These are phyloP conservation scores for Cydia strobilella DNA, from an alignment of 1,140 invertebrate species.

Conservation along the genomic window DNA sequence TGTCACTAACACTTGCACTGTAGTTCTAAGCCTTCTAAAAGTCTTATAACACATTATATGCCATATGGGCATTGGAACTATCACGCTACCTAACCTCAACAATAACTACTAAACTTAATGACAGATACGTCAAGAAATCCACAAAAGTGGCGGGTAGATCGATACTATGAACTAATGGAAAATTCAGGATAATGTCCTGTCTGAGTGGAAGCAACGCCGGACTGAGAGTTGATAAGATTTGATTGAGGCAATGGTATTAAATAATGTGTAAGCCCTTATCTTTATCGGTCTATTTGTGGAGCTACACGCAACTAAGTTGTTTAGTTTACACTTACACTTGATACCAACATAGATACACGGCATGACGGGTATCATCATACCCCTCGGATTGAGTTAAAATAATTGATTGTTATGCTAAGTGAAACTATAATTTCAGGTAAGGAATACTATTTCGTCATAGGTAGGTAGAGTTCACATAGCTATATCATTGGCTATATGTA, in stretches of 20 bases:
- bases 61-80: slow-evolving; percentile 51
- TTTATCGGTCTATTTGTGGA: slow-evolving; percentile 65
- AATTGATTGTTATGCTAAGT: neutral
- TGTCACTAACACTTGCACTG: slow-evolving; percentile 38
- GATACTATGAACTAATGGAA: neutral
- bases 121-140: neutral
- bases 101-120: neutral
- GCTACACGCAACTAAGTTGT: slow-evolving; percentile 18
- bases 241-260: slow-evolving; percentile 66
- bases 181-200: neutral
- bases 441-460: too few relatives aligned
- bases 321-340: too few relatives aligned
- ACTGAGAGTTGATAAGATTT: slow-evolving; percentile 64
- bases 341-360: slow-evolving; percentile 35
- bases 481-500: too few relatives aligned
- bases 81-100: slow-evolving; percentile 31
- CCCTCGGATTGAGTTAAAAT: neutral
- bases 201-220: neutral
- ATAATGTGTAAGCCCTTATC: slow-evolving; percentile 65
- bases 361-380: neutral
- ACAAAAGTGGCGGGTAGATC: slow-evolving; percentile 40
- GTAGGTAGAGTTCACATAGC: too few relatives aligned
- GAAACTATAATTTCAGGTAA: neutral
- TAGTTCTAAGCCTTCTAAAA: slow-evolving; percentile 46
- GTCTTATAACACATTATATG: slow-evolving; percentile 45